Evolutionary conservation across 2,888 invertebrate genomes (phyloP).

Genomic region (Lomographa bimaculata): DNA sequence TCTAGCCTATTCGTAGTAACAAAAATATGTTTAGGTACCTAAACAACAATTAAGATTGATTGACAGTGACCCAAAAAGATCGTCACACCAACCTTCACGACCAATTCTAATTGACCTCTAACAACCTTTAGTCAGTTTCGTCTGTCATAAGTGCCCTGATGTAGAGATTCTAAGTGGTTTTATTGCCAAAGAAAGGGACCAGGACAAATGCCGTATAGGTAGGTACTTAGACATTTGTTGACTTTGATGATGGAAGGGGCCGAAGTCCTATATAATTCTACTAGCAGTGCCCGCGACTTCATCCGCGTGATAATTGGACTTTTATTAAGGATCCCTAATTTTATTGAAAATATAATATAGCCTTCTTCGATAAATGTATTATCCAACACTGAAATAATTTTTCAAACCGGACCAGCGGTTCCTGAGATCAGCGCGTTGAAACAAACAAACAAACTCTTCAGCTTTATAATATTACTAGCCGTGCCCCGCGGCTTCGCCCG

Average conservation of each 20-base stretch:
- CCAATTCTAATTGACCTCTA: conserved; percentile 11
- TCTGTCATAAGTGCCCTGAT: conserved; percentile 8
- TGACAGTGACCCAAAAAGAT: conserved; percentile 11
- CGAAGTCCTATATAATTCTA: neutral
- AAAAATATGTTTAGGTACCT: neutral
- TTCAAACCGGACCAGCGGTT: no score
- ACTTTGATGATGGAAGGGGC: conserved; percentile 10
- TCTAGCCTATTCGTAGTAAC: no score
- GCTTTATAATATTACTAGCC: no score
- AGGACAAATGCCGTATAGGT: conserved; percentile 17
- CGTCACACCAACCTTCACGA: conserved; percentile 8
- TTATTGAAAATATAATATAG: no score
- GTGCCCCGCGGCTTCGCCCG: no score
- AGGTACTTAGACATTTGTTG: conserved; percentile 9
- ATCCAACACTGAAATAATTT: no score
- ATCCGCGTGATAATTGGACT: no score
- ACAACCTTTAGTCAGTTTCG: conserved; percentile 3
- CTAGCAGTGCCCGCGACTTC: no score
- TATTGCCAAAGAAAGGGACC: conserved; percentile 11
- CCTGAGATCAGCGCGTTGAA: no score
- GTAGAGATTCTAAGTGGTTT: conserved; percentile 15
- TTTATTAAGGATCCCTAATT: no score
- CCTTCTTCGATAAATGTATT: no score
- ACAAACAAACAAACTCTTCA: no score
- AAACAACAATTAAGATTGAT: conserved; percentile 1